phyloP scores from a whole-genome alignment of 2,113 vertebrate species.

The Prunella himalayana region DNA sequence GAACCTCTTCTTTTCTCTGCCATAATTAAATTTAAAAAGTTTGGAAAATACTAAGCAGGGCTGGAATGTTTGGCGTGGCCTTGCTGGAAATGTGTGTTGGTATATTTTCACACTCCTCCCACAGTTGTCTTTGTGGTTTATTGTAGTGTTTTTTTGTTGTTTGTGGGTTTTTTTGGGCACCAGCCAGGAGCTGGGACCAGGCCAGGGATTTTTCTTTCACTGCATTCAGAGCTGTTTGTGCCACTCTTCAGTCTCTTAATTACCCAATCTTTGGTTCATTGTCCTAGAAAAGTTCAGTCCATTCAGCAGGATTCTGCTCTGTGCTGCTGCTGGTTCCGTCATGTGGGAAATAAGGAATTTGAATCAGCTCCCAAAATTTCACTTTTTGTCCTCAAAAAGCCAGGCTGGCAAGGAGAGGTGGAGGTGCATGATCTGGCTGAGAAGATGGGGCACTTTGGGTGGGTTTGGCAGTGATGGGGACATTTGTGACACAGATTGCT shows the following conservation, averaged over 20 bases:
- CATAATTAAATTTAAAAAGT: neutral
- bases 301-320: neutral
- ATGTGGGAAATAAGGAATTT: neutral
- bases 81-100: neutral
- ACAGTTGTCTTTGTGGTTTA: conserved; percentile 31
- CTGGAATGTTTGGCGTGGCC: neutral
- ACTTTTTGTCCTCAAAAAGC: neutral
- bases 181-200: neutral
- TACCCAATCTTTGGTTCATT: neutral
- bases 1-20: neutral
- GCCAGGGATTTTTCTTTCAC: conserved; percentile 44
- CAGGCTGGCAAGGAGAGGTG: neutral
- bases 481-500: neutral
- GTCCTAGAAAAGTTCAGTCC: neutral
- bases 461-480: neutral
- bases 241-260: conserved; percentile 24
- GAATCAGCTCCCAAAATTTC: neutral
- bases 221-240: neutral
- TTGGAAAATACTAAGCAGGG: neutral
- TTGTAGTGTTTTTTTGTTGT: neutral
- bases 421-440: rapidly evolving
- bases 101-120: conserved; percentile 1
- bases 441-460: neutral
- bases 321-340: neutral
- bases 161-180: conserved; percentile 17